Conservation (phyloP, 2,797 vertebrate genomes). For the Pseudocheirus occidentalis region DNA sequence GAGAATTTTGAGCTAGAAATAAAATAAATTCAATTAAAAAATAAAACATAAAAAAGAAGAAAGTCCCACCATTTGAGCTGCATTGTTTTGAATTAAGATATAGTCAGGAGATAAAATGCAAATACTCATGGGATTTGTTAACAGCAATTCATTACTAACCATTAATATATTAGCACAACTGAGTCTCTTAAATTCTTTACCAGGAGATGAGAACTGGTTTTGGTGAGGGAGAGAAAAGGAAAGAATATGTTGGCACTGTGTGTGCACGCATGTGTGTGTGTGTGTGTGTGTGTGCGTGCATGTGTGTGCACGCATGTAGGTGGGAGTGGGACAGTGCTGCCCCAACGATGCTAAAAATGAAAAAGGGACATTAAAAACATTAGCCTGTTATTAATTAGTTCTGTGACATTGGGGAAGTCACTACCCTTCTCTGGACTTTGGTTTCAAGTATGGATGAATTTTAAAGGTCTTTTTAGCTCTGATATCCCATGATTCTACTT, state of each 20-base stretch:
- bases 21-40: background rate
- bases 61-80: background rate
- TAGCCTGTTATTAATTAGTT: background rate
- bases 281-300: background rate
- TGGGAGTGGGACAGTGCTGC: background rate
- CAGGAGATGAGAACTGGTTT: conserved; percentile 17
- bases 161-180: background rate
- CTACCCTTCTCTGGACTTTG: background rate
- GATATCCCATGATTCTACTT: background rate
- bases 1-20: background rate
- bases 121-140: background rate
- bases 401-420: background rate
- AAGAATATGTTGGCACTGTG: background rate
- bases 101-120: background rate
- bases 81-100: background rate
- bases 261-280: background rate
- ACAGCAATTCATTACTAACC: background rate
- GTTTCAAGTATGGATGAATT: background rate
- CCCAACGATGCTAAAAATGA: background rate
- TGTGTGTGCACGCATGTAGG: background rate
- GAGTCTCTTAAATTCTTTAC: conserved; percentile 34
- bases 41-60: background rate
- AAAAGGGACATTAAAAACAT: background rate
- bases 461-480: background rate
- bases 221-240: background rate